Base-by-base conservation (phyloP, 2,888 invertebrate genomes). In the Junonia oenone region DNA sequence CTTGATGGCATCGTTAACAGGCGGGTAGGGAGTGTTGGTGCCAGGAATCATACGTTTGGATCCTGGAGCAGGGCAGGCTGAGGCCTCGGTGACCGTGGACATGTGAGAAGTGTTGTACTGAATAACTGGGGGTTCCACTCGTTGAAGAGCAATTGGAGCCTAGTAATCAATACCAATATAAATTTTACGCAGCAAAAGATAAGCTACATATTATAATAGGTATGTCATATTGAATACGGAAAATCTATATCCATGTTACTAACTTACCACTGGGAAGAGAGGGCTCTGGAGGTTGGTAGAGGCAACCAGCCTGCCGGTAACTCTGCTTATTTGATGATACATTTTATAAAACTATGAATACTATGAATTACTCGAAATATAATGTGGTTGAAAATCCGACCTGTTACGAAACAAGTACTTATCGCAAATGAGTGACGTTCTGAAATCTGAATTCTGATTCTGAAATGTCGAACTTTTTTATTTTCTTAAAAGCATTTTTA, bases 341-440 rank as follows among this genome's bases (percentile, higher is more conserved):
- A 91, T 91, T 72, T 78, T 83, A 55, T 59, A n/a, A 47, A 31
- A 15, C 27, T 58, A 13, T 26, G 45, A 52, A 38, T 43, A 27
- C 45, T 27, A 48, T 40, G 37, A 14, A 19, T 43, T 49, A 40
- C 37, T 45, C 14, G 13, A 19, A 29, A 19, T 47, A 26, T 26
- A 50, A 26, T 29, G 29, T 33, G 52, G 33, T 67, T 68, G 63
- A 72, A 77, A 76, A 70, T 63, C 58, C 69, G 67, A 80, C 68
- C 72, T 81, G 75, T 87, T 87, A 85, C 87, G 87, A 87, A 88
- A 88, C 88, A 86, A 83, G 78, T 80, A 78, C 71, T 40, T 40
- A 40, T 40, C 38, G 38, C 17, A 40, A 15, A 40, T 40, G 38
- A 15, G 4, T 40, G 38, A 40, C 38, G 38, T 40, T 40, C 38